These are phyloP conservation scores for Nymphalis c-album DNA, from an alignment of 2,888 invertebrate species.

Conservation along the genomic window DNA sequence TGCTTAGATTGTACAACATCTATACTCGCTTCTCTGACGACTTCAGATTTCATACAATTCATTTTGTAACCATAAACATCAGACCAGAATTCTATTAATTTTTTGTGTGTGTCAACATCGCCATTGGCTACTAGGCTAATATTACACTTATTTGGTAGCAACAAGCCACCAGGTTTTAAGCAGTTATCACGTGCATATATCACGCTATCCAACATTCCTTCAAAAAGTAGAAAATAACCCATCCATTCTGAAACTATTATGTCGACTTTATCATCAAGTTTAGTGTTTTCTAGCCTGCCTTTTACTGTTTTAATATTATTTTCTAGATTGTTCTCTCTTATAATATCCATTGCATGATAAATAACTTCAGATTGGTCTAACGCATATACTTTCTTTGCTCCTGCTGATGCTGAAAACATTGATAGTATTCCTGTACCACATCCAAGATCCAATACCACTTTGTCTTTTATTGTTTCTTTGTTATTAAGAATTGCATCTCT, in stretches of 20 bases:
- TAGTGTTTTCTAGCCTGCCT: conserved; percentile 92
- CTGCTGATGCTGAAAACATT: conserved; percentile 98
- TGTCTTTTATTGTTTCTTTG: conserved; percentile 84
- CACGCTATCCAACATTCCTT: conserved; percentile 97
- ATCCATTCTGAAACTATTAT: conserved; percentile 99
- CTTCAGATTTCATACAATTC: conserved; percentile 93
- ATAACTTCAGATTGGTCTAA: conserved; percentile 98
- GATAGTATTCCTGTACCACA: conserved; percentile 99
- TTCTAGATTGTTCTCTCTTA: conserved; percentile 90
- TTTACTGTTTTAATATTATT: conserved; percentile 89
- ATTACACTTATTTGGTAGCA: conserved; percentile 92
- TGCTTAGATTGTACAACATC: conserved; percentile 77
- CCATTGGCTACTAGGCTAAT: conserved; percentile 90
- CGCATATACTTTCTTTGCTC: conserved; percentile 94
- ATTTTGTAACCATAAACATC: conserved; percentile 97
- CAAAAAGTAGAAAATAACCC: conserved; percentile 98
- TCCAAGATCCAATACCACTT: conserved; percentile 96
- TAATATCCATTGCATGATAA: conserved; percentile 96
- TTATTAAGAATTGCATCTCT: conserved; percentile 91
- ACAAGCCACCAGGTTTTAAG: conserved; percentile 87
- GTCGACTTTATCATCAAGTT: conserved; percentile 90
- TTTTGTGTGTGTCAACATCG: conserved; percentile 87
- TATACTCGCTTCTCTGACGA: conserved; percentile 86
- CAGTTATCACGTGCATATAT: conserved; percentile 93
- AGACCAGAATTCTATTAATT: conserved; percentile 92